Conservation (phyloP, 2,797 vertebrate species). For the Macrochelys suwanniensis region DNA sequence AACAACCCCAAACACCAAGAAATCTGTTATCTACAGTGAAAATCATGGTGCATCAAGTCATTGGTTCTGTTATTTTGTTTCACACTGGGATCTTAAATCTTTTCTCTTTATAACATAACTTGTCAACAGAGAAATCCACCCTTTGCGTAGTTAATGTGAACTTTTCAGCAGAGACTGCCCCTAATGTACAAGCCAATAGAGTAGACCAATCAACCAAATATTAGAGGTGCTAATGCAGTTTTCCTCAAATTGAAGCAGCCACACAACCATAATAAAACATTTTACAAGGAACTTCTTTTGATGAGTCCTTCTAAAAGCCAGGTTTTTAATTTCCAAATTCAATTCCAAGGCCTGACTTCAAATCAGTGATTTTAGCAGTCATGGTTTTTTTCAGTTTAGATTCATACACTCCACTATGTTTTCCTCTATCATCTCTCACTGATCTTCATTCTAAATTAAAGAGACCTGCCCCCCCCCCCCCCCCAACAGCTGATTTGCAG, state of each 20-base stretch:
- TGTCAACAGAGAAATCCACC: not conserved
- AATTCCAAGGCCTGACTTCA: not conserved
- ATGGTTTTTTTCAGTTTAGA: not conserved
- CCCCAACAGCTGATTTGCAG: too few species aligned
- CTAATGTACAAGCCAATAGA: not conserved
- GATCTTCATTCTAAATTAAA: not conserved
- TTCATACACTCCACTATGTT: not conserved
- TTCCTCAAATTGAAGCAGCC: not conserved
- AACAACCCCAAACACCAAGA: not conserved
- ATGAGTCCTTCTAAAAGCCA: not conserved
- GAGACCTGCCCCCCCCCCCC: too few species aligned
- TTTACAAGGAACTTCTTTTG: not conserved
- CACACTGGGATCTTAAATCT: not conserved
- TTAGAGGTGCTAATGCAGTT: rapidly evolving
- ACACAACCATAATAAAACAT: not conserved
- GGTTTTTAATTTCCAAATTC: not conserved
- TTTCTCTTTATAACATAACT: not conserved
- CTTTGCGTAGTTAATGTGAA: not conserved
- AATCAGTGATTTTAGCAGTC: not conserved
- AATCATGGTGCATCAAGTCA: not conserved
- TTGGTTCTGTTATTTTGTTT: not conserved
- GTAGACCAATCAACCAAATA: not conserved
- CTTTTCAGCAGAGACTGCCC: not conserved
- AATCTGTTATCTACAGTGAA: not conserved
- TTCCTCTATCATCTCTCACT: not conserved